These are phyloP conservation scores for Mormyrus hasselquistii DNA, from an alignment of 2,797 vertebrate genomes.

Conservation along the genomic window DNA sequence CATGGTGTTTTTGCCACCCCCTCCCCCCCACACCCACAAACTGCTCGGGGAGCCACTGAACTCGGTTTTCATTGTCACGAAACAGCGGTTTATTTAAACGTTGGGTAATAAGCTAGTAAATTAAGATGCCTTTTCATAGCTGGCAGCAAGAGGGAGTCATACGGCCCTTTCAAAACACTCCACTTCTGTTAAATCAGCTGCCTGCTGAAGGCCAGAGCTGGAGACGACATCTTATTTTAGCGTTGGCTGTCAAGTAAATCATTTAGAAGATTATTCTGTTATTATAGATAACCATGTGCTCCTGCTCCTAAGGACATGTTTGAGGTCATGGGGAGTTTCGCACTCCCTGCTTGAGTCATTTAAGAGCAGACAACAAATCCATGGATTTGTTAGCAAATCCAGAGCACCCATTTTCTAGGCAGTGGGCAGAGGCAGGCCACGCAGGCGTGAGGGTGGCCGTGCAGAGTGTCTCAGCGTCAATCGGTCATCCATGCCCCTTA, in stretches of 20 bases:
- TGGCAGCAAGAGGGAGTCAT: background rate
- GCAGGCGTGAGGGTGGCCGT: background rate
- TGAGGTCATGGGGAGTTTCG: background rate
- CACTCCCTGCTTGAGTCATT: background rate
- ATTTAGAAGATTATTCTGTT: constrained; percentile 12
- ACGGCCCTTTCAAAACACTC: background rate
- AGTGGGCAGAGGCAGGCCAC: background rate
- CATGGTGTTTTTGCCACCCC: background rate
- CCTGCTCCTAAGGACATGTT: background rate
- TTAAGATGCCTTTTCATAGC: background rate
- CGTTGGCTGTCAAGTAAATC: background rate
- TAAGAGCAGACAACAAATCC: background rate
- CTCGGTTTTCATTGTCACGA: background rate
- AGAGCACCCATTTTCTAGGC: background rate
- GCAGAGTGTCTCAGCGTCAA: background rate
- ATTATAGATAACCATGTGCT: constrained; percentile 8
- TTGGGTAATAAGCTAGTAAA: background rate
- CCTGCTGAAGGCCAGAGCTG: background rate
- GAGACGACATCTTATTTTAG: background rate
- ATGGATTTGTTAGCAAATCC: background rate
- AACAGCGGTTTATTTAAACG: background rate
- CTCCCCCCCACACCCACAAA: background rate
- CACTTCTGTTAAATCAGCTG: background rate
- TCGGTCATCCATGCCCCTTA: background rate
- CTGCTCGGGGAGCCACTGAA: background rate